These are phyloP conservation scores for Lordiphosa clarofinis DNA, from an alignment of 1,140 invertebrate species.

Conservation along the genomic window DNA sequence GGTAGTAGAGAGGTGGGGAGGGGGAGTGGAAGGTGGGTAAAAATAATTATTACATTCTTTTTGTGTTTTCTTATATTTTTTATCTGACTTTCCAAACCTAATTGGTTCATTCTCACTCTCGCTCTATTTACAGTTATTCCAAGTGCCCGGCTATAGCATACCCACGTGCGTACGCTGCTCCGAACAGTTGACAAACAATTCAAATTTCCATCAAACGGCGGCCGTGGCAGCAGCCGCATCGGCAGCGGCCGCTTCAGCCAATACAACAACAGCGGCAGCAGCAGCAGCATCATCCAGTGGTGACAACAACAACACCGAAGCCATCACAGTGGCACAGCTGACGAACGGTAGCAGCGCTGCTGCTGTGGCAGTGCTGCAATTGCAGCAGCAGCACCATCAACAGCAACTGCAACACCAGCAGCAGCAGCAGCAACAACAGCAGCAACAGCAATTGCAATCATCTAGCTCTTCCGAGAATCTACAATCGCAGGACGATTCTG, in stretches of 20 bases:
- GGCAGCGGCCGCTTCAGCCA: slow-evolving; percentile 28
- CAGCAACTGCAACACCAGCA: slow-evolving; percentile 65
- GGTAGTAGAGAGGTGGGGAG: slow-evolving; percentile 2
- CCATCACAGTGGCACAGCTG: slow-evolving; percentile 43
- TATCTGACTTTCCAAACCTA: slow-evolving; percentile 10
- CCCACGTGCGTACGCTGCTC: slow-evolving; percentile 79
- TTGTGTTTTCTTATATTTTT: slow-evolving; percentile 23
- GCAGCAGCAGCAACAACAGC: slow-evolving; percentile 50
- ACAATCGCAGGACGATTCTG: slow-evolving; percentile 76
- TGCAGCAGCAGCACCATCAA: slow-evolving; percentile 47
- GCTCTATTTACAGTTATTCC: slow-evolving; percentile 65
- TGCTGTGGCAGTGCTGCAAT: slow-evolving; percentile 51
- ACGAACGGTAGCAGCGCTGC: slow-evolving; percentile 51
- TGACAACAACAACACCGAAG: slow-evolving; percentile 43
- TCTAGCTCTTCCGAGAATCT: slow-evolving; percentile 78
- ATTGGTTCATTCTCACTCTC: slow-evolving; percentile 27
- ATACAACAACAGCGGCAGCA: slow-evolving; percentile 41
- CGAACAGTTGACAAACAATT: slow-evolving; percentile 76
- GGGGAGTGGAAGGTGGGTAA: slow-evolving; percentile 17
- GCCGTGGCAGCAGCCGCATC: slow-evolving; percentile 42
- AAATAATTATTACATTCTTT: slow-evolving; percentile 40
- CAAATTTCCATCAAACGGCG: slow-evolving; percentile 72
- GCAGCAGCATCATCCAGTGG: slow-evolving; percentile 42
- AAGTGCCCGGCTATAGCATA: slow-evolving; percentile 79
- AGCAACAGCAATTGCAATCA: slow-evolving; percentile 75